Conservation (phyloP, 1,140 invertebrate species). For the Aphaenogaster floridana region DNA sequence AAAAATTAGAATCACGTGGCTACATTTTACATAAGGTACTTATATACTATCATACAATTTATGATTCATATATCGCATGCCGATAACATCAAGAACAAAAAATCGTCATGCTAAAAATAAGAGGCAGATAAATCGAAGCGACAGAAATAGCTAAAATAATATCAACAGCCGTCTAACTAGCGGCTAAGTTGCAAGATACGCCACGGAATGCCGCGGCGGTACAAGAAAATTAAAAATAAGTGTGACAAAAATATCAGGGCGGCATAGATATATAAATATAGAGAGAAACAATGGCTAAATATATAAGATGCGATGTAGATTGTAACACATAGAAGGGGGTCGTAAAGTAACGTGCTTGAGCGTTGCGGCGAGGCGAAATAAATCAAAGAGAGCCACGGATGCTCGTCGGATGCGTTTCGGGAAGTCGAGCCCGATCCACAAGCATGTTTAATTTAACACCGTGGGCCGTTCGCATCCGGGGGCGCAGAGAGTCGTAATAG, state of each 20-base stretch:
- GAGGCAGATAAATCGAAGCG: slow-evolving; percentile 30
- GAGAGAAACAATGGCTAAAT: too few relatives aligned
- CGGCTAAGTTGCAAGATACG: background rate
- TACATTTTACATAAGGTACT: slow-evolving; percentile 8
- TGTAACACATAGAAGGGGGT: background rate
- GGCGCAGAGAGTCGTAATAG: background rate
- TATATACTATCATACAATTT: background rate
- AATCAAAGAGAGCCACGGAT: background rate
- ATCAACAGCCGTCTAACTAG: background rate
- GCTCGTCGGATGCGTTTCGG: background rate
- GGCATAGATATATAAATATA: slow-evolving; percentile 4
- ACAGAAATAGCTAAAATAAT: background rate
- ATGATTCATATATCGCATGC: slow-evolving; percentile 11
- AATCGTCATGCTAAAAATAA: slow-evolving; percentile 24
- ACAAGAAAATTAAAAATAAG: slow-evolving; percentile 5
- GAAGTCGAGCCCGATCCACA: background rate
- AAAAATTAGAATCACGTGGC: slow-evolving; percentile 2
- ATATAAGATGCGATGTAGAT: background rate
- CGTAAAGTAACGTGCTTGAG: background rate
- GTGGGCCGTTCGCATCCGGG: background rate
- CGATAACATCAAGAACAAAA: slow-evolving; percentile 19
- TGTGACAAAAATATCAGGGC: background rate
- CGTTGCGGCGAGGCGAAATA: background rate
- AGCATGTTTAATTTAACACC: background rate
- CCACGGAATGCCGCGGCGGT: background rate